A percentile compares a stretch with the other conserved stretches of the same genome.
phyloP scores from a whole-genome alignment of 2,888 invertebrate species.

The Xestia sexstrigata region DNA sequence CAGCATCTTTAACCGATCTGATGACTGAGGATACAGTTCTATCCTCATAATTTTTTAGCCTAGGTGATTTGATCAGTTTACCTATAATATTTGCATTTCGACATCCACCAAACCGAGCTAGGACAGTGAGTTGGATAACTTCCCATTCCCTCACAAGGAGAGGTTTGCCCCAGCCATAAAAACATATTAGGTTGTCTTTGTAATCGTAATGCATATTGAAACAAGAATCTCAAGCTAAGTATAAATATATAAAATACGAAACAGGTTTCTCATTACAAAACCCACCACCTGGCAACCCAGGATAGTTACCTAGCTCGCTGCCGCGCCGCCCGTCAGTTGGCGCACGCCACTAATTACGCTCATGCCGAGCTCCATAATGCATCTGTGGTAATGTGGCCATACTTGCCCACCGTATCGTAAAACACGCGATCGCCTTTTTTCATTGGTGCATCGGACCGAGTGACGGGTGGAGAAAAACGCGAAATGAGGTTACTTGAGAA shows the following conservation, averaged over 20 bases:
- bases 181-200: not conserved
- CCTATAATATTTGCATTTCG: not conserved
- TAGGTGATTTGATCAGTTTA: not conserved
- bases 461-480: slow-evolving; percentile 80
- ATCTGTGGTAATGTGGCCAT: slow-evolving; percentile 78
- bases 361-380: slow-evolving; percentile 75
- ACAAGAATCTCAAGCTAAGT: not conserved
- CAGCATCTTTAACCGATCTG: not conserved
- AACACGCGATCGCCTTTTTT: slow-evolving; percentile 83
- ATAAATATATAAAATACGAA: slow-evolving; percentile 25
- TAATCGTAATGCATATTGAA: not conserved
- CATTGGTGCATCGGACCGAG: slow-evolving; percentile 81
- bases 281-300: slow-evolving; percentile 54
- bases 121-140: not conserved
- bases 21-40: not conserved
- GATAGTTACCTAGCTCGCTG: slow-evolving; percentile 52
- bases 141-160: not conserved
- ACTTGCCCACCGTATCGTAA: slow-evolving; percentile 72
- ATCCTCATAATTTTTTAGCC: not conserved
- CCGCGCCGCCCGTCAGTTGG: slow-evolving; percentile 44
- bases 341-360: slow-evolving; percentile 69
- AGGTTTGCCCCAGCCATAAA: not conserved
- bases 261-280: slow-evolving; percentile 47
- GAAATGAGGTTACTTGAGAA: slow-evolving; percentile 80
- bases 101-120: not conserved